A percentile compares a stretch with the other conserved stretches of the same genome.
These are phyloP conservation scores for Bradysia coprophila DNA, from an alignment of 1,140 invertebrate species.

Conservation along the genomic window DNA sequence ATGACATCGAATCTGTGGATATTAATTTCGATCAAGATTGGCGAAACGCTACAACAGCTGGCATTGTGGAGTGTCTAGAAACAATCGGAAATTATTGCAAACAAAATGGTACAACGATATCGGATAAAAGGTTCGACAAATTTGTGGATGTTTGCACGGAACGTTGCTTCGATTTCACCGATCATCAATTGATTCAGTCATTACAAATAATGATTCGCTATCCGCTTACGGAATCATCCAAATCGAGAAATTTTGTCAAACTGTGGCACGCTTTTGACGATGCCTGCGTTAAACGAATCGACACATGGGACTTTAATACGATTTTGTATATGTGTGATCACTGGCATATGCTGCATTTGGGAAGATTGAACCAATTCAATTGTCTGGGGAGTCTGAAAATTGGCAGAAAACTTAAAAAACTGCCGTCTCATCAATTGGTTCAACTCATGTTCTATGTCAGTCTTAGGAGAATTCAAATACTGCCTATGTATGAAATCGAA, in stretches of 20 bases:
- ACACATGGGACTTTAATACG: slow-evolving; percentile 19
- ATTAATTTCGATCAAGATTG: not conserved
- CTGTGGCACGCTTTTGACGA: slow-evolving; percentile 33
- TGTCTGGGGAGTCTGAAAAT: slow-evolving; percentile 26
- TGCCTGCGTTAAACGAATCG: slow-evolving; percentile 25
- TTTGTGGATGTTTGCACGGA: slow-evolving; percentile 24
- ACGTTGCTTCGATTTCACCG: slow-evolving; percentile 21
- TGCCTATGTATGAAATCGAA: slow-evolving; percentile 35
- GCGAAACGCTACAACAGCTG: not conserved
- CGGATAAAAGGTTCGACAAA: slow-evolving; percentile 17
- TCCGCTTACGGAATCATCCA: slow-evolving; percentile 17
- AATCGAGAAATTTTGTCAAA: slow-evolving; percentile 25
- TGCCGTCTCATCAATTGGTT: slow-evolving; percentile 29
- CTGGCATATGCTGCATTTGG: slow-evolving; percentile 26
- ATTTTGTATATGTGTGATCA: slow-evolving; percentile 28
- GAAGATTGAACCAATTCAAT: slow-evolving; percentile 22
- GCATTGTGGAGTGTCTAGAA: not conserved
- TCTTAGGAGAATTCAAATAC: slow-evolving; percentile 18
- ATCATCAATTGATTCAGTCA: slow-evolving; percentile 23
- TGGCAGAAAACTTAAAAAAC: slow-evolving; percentile 20
- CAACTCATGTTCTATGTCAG: slow-evolving; percentile 33
- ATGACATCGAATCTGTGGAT: not conserved
- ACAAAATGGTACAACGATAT: slow-evolving; percentile 6
- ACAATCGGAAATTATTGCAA: not conserved
- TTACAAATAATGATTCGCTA: slow-evolving; percentile 16